Evolutionary conservation across 2,888 invertebrate species (phyloP).

Genomic region (Epistrophella euchroma): DNA sequence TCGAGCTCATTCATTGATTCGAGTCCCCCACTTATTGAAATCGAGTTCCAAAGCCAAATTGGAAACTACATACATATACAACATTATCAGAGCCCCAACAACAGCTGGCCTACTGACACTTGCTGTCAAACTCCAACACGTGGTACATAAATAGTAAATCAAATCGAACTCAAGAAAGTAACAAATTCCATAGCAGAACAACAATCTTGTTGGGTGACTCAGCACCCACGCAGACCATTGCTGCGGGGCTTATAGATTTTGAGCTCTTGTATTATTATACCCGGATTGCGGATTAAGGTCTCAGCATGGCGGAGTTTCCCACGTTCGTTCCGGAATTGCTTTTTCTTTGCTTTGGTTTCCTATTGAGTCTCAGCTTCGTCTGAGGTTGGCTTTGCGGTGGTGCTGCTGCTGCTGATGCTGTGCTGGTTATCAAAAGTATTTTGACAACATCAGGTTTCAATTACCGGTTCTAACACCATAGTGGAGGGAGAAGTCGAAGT

Average conservation of each 20-base stretch:
- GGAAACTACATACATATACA: conserved; percentile 15
- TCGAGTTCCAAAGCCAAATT: conserved; percentile 45
- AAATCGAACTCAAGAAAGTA: conserved; percentile 63
- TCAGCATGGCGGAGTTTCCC: conserved; percentile 65
- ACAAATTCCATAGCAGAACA: conserved; percentile 69
- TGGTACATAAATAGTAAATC: conserved; percentile 70
- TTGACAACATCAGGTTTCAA: conserved; percentile 62
- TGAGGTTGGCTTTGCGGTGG: conserved; percentile 22
- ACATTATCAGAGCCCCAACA: conserved; percentile 33
- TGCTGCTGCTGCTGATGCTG: not conserved
- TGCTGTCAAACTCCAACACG: conserved; percentile 70
- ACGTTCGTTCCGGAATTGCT: conserved; percentile 65
- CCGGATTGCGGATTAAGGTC: conserved; percentile 68
- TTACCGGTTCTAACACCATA: conserved; percentile 33
- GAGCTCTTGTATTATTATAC: conserved; percentile 55
- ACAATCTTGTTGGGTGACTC: conserved; percentile 63
- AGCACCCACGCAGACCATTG: conserved; percentile 67
- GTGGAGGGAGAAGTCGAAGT: not conserved
- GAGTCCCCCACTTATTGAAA: conserved; percentile 43
- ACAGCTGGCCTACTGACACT: conserved; percentile 72
- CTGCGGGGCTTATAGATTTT: conserved; percentile 45
- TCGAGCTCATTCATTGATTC: conserved; percentile 39
- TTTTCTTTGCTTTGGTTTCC: conserved; percentile 35
- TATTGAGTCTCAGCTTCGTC: conserved; percentile 43
- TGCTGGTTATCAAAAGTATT: conserved; percentile 11